Evolutionary conservation across 1,140 invertebrate species (phyloP).

Genomic region (Zaprionus davidi): DNA sequence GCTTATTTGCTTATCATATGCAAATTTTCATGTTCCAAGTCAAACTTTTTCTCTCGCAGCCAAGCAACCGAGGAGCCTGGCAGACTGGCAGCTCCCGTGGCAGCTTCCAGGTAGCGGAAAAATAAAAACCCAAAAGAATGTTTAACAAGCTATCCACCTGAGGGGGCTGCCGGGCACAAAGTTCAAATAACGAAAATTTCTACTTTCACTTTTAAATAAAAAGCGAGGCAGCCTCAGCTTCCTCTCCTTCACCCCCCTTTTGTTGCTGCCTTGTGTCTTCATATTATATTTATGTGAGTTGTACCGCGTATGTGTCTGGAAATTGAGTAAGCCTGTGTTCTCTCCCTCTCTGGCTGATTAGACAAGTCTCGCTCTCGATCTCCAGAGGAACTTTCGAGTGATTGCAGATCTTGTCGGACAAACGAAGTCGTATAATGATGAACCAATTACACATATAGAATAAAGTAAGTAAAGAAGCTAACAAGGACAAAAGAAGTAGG

Average conservation of each 20-base stretch:
- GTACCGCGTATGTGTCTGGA: constrained; percentile 12
- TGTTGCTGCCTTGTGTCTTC: background rate
- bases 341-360: constrained; percentile 48
- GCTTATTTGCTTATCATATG: constrained; percentile 82
- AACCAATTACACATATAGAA: constrained; percentile 21
- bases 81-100: constrained; percentile 1
- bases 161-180: constrained; percentile 66
- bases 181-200: constrained; percentile 79
- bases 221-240: constrained; percentile 16
- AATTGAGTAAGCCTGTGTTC: background rate
- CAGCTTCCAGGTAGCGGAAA: constrained; percentile 14
- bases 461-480: constrained; percentile 10
- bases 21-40: constrained; percentile 78
- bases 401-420: constrained; percentile 20
- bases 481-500: background rate
- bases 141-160: constrained; percentile 80
- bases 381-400: constrained; percentile 28
- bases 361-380: constrained; percentile 41
- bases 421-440: constrained; percentile 21
- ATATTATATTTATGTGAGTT: constrained; percentile 32
- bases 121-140: constrained; percentile 66
- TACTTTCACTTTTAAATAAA: constrained; percentile 69
- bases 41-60: constrained; percentile 63
- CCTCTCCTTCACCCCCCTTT: background rate
- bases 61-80: background rate